phyloP scores from a whole-genome alignment of 1,140 invertebrate genomes.

The Lanistes nyassanus region DNA sequence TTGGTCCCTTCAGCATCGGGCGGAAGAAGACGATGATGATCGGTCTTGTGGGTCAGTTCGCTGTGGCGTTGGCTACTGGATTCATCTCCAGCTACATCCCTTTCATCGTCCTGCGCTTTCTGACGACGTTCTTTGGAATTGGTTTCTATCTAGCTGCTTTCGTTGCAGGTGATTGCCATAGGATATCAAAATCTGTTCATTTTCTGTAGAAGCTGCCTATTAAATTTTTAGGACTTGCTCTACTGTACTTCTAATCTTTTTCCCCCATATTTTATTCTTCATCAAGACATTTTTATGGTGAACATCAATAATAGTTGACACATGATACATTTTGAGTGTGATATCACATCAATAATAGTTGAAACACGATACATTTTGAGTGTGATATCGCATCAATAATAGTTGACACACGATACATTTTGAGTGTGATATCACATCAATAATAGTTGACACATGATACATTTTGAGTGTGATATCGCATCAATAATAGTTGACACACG shows the following conservation, averaged over 20 bases:
- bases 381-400: too few species aligned
- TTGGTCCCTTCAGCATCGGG: conserved; percentile 24
- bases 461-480: too few species aligned
- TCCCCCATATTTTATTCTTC: too few species aligned
- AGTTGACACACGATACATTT: too few species aligned
- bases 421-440: too few species aligned
- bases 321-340: too few species aligned
- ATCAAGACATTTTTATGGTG: too few species aligned
- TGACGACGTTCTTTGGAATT: conserved; percentile 25
- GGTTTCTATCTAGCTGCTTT: conserved; percentile 34
- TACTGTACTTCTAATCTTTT: not conserved
- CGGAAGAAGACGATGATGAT: conserved; percentile 31
- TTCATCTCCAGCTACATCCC: conserved; percentile 27
- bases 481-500: too few species aligned
- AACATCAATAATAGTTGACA: too few species aligned
- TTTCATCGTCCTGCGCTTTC: conserved; percentile 32
- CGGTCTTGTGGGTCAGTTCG: conserved; percentile 15
- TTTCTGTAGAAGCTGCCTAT: not conserved
- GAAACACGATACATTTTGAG: too few species aligned
- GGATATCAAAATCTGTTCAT: not conserved
- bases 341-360: too few species aligned
- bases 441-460: too few species aligned
- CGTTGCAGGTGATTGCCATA: conserved; percentile 25
- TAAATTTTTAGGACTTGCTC: not conserved
- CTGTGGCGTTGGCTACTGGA: conserved; percentile 19